These are phyloP conservation scores for Graptemys geographica DNA, from an alignment of 2,797 vertebrate species.

Conservation along the genomic window DNA sequence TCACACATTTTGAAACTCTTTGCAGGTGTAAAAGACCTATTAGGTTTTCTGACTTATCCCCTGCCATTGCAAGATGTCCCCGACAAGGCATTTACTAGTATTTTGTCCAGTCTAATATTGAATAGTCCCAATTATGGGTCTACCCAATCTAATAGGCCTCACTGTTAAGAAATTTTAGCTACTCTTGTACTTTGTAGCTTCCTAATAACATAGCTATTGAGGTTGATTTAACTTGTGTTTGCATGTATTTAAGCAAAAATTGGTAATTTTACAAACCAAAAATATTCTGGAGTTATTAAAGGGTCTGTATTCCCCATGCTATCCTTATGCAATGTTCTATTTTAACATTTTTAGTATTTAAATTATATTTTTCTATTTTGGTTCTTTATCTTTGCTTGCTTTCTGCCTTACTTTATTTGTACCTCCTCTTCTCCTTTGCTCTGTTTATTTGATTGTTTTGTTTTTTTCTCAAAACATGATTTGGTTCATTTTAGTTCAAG, in stretches of 20 bases:
- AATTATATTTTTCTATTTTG: neutral
- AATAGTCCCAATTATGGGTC: neutral
- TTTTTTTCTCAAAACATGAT: neutral
- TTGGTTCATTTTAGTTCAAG: neutral
- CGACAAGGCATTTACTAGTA: neutral
- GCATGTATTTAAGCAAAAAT: neutral
- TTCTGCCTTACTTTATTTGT: neutral
- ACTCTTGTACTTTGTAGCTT: neutral
- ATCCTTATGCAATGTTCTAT: neutral
- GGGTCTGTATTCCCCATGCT: neutral
- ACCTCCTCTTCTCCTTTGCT: neutral
- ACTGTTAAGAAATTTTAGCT: neutral
- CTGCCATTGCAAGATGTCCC: neutral
- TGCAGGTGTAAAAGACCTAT: accelerated
- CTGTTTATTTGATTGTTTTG: neutral
- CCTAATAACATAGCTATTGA: neutral
- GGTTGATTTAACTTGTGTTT: neutral
- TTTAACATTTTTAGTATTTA: neutral
- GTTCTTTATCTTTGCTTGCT: neutral
- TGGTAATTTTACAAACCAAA: neutral
- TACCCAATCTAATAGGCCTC: neutral
- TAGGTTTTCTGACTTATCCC: neutral
- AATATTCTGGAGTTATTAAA: neutral
- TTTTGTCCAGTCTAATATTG: neutral
- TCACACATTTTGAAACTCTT: neutral